These are phyloP conservation scores for Tetheella fluctuosa DNA, from an alignment of 2,888 invertebrate genomes.

Conservation along the genomic window DNA sequence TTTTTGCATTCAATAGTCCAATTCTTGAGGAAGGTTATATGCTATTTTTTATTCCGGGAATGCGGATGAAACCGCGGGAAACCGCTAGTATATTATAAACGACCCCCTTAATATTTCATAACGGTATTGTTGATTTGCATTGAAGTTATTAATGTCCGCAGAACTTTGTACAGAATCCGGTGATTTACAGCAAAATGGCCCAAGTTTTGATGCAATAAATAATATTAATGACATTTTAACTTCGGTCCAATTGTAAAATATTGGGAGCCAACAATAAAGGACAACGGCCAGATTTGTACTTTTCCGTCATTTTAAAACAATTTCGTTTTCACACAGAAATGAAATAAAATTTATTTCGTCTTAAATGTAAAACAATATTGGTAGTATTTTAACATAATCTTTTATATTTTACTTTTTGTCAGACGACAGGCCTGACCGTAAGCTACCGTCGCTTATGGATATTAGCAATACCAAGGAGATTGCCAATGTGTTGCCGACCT, in stretches of 20 bases:
- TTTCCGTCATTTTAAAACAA: not conserved
- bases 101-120: not conserved
- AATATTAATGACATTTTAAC: constrained; percentile 9
- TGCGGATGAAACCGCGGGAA: too few species aligned
- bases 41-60: too few species aligned
- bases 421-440: too few species aligned
- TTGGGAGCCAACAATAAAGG: not conserved
- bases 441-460: too few species aligned
- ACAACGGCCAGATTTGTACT: not conserved
- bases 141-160: not conserved
- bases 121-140: not conserved
- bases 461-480: too few species aligned
- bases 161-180: not conserved
- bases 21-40: too few species aligned
- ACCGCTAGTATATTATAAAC: not conserved
- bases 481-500: too few species aligned
- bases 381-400: too few species aligned
- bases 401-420: too few species aligned
- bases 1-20: too few species aligned
- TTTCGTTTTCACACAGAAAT: not conserved
- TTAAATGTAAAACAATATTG: too few species aligned
- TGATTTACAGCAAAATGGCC: not conserved
- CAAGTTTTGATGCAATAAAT: constrained; percentile 9
- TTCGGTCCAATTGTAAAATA: not conserved
- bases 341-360: not conserved